Conservation (phyloP, 2,113 vertebrate species). For the Burhinus oedicnemus region DNA sequence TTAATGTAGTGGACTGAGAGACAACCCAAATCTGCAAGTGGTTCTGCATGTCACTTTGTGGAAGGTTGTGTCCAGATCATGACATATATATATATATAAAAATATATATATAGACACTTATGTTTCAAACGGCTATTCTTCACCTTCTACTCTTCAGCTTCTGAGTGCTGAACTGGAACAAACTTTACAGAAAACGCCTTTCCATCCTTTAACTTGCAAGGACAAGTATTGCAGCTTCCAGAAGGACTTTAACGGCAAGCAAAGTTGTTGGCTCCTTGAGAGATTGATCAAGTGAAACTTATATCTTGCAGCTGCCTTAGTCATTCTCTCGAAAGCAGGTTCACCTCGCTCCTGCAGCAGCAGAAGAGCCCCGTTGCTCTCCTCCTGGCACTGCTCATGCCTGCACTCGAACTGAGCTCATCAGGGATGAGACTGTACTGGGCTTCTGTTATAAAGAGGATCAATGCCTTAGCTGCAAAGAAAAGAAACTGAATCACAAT, state of each 20-base stretch:
- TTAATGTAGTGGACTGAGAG: neutral
- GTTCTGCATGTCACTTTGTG: neutral
- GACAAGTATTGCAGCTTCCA: neutral
- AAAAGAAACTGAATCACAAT: neutral
- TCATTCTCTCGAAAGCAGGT: neutral
- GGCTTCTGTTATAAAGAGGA: neutral
- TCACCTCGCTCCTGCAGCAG: neutral
- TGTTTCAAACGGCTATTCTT: neutral
- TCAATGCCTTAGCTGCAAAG: neutral
- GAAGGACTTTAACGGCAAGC: neutral
- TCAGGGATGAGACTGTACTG: rapidly evolving
- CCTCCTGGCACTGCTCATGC: neutral
- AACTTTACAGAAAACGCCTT: neutral
- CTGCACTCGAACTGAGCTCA: neutral
- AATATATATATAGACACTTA: rapidly evolving
- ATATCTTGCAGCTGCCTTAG: slow-evolving; percentile 12
- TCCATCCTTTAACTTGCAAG: neutral
- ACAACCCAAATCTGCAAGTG: neutral
- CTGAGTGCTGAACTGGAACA: neutral
- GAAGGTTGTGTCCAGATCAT: neutral
- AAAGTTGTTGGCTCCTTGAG: slow-evolving; percentile 16
- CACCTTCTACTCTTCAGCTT: neutral
- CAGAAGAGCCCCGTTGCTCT: neutral
- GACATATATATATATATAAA: too few relatives aligned
- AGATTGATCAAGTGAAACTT: neutral